Evolutionary conservation across 2,888 invertebrate species (phyloP), one percentile per base, ranked within the genome.

Genomic region (Teinopalpus imperialis): DNA sequence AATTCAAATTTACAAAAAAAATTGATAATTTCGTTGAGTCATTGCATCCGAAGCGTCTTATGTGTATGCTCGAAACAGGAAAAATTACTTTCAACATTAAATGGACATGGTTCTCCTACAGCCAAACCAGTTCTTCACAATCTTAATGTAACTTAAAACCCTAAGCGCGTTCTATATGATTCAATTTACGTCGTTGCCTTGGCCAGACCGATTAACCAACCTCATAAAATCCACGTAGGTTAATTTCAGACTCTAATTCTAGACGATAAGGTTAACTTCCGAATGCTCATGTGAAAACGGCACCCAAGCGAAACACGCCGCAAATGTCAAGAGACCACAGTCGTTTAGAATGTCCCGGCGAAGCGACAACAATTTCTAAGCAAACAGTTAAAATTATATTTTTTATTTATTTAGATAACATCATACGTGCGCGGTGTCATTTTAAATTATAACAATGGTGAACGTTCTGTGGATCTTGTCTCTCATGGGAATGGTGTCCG

Each of bases 301-400:
- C 55, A 52, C 49, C 53, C 59, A 29, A 40, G 63, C 54, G 54
- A 61, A 58, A 62, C 67, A 64, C 64, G 66, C 55, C 45, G 52
- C 45, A 64, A 73, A 73, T 71, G 69, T 74, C 72, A 75, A 59
- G 61, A 52, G 49, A 31, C 14, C 56, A 53, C 62, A 62, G 65
- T 60, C 52, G 44, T 43, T 39, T 37, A 63, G 65, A 66, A 68
- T 75, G 76, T 56, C 61, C 63, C 56, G 62, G 51, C 47, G 47
- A 52, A 48, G 64, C 51, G 57, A 57, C 60, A 60, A 63, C 64
- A 66, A 57, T 56, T 70, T 69, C 59, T 48, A 54, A 63, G 60
- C 60, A 62, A 49, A 29, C 8, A 20, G 21, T 40, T 14, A 24
- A 52, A 63, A 65, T 42, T 45, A 53, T 21, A 45, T 42, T 42